Conservation (phyloP, 2,797 vertebrate genomes). For the Arrhamphus sclerolepis region DNA sequence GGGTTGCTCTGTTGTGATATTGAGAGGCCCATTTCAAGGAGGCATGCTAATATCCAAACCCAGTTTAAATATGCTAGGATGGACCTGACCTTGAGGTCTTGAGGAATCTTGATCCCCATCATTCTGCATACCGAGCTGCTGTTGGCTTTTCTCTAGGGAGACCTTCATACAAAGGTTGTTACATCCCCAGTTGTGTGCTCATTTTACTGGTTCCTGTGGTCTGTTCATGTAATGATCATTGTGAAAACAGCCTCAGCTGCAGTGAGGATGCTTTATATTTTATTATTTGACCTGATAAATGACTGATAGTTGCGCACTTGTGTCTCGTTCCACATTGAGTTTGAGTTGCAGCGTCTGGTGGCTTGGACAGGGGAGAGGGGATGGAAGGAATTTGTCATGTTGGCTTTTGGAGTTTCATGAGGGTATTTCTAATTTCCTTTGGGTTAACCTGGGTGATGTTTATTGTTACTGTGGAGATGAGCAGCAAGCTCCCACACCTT, state of each 20-base stretch:
- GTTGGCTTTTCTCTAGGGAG: conserved; percentile 44
- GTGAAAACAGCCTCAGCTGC: not conserved
- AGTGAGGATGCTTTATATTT: not conserved
- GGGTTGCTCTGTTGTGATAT: conserved; percentile 53
- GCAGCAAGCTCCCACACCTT: conserved; percentile 51
- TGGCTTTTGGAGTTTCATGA: conserved; percentile 62
- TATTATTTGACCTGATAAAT: conserved; percentile 1
- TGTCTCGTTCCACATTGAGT: conserved; percentile 21
- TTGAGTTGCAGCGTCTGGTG: conserved; percentile 27
- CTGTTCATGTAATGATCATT: not conserved
- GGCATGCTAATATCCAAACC: conserved; percentile 55
- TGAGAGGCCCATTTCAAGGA: conserved; percentile 54
- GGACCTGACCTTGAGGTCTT: conserved; percentile 48
- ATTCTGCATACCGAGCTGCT: conserved; percentile 49
- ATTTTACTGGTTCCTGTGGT: not conserved
- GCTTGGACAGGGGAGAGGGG: conserved; percentile 19
- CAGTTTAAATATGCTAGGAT: conserved; percentile 50
- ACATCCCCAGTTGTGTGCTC: not conserved
- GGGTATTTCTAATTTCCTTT: conserved; percentile 75
- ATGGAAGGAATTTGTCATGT: conserved; percentile 72
- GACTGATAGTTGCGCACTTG: not conserved
- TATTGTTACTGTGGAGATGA: conserved; percentile 72
- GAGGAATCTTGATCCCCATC: conserved; percentile 56
- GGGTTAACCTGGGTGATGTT: conserved; percentile 63
- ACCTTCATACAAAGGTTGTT: conserved; percentile 47